phyloP scores from a whole-genome alignment of 2,888 invertebrate species.

The Lydus trimaculatus region DNA sequence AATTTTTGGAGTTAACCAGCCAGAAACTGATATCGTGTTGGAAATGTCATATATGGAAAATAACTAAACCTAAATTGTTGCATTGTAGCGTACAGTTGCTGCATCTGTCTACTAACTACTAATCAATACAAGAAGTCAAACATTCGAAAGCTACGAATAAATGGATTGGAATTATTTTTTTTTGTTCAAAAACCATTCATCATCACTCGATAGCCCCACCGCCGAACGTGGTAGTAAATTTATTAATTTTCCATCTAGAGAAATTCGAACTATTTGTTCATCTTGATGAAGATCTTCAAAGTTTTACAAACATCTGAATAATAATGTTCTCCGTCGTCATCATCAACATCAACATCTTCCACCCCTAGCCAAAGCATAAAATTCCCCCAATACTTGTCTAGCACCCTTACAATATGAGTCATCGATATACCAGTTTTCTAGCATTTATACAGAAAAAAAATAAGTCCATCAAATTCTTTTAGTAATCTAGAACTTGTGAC shows the following conservation, averaged over 20 bases:
- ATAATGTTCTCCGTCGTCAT: constrained; percentile 14
- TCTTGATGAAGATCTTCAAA: not conserved
- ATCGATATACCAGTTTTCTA: constrained; percentile 38
- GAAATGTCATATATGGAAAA: not conserved
- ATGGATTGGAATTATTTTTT: no score
- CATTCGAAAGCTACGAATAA: no score
- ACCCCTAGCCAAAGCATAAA: constrained; percentile 32
- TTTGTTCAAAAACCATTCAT: no score
- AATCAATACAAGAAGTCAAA: not conserved
- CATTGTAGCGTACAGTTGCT: not conserved
- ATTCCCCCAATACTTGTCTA: constrained; percentile 24
- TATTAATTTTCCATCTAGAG: no score
- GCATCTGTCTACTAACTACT: not conserved
- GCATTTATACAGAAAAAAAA: constrained; percentile 11
- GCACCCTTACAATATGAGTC: constrained; percentile 36
- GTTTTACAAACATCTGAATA: not conserved
- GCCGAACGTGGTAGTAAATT: no score
- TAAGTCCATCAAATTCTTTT: constrained; percentile 25
- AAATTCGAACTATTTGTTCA: not conserved
- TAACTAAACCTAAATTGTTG: not conserved
- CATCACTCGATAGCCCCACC: no score
- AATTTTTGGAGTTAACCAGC: not conserved
- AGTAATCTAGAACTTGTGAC: not conserved
- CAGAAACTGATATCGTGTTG: not conserved
- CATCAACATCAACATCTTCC: constrained; percentile 17